Conservation (phyloP, 2,888 invertebrate genomes). For the Molorchus minor region DNA sequence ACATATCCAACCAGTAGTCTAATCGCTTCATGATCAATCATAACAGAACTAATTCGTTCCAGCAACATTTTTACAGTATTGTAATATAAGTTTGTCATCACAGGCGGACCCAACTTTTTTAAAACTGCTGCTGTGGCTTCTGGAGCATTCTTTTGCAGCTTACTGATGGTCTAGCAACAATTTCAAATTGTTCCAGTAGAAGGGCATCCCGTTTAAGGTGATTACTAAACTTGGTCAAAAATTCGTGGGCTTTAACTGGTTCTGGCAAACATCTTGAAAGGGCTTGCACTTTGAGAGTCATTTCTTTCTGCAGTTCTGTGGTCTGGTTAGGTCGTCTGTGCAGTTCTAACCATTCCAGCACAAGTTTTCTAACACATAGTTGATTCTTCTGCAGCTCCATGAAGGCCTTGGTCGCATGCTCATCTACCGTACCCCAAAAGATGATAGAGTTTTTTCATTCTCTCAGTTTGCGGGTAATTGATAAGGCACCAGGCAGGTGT, state of each 20-base stretch:
- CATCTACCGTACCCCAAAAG: constrained; percentile 92
- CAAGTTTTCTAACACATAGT: constrained; percentile 81
- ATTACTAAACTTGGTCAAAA: constrained; percentile 81
- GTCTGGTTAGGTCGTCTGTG: constrained; percentile 73
- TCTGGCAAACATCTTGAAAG: constrained; percentile 89
- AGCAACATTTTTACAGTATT: constrained; percentile 95
- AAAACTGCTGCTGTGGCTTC: constrained; percentile 86
- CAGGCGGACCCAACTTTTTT: constrained; percentile 92
- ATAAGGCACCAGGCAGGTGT: constrained; percentile 95
- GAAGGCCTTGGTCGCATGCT: constrained; percentile 92
- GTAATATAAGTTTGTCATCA: constrained; percentile 95
- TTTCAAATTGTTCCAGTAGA: constrained; percentile 83
- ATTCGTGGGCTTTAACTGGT: constrained; percentile 90
- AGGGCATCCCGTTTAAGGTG: constrained; percentile 79
- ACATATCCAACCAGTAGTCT: constrained; percentile 63
- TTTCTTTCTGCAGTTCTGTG: constrained; percentile 76
- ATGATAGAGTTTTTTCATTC: constrained; percentile 91
- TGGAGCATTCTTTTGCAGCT: constrained; percentile 94
- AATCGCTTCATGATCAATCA: constrained; percentile 92
- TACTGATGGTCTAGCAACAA: constrained; percentile 87
- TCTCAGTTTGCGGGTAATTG: constrained; percentile 82
- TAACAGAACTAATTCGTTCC: constrained; percentile 94
- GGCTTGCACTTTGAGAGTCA: constrained; percentile 73
- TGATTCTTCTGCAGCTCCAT: constrained; percentile 94
- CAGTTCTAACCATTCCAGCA: constrained; percentile 87